Conservation (phyloP, 2,797 vertebrate genomes). For the Myotis vivesi region DNA sequence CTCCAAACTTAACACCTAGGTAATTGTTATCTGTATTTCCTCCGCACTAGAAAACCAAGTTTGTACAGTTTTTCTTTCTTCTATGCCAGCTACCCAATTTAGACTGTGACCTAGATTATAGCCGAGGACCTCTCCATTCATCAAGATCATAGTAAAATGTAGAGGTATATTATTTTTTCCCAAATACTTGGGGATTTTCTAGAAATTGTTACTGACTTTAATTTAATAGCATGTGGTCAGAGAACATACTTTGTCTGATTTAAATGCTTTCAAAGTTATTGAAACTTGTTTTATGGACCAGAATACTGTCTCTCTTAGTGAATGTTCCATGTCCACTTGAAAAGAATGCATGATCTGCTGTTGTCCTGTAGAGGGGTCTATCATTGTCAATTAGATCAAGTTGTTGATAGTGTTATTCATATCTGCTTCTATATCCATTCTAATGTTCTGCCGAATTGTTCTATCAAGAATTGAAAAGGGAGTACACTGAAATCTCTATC, state of each 20-base stretch:
- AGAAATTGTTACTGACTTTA: neutral
- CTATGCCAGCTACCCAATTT: neutral
- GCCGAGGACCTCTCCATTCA: neutral
- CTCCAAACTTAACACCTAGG: neutral
- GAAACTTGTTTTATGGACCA: neutral
- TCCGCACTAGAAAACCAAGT: neutral
- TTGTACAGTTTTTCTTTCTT: constrained; percentile 12
- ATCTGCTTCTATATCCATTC: neutral
- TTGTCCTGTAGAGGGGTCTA: neutral
- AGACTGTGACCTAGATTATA: neutral
- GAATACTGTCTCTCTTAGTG: neutral
- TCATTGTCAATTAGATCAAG: neutral
- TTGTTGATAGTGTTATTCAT: neutral
- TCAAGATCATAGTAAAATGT: neutral
- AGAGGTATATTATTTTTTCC: constrained; percentile 8
- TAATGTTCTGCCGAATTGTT: neutral
- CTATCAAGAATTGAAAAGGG: neutral
- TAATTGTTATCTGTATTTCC: neutral
- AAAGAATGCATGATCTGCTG: neutral
- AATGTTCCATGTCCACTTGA: neutral
- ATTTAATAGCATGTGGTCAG: neutral
- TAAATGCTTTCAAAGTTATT: neutral
- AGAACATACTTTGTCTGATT: neutral
- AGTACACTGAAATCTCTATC: neutral
- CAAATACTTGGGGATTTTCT: constrained; percentile 7